These are phyloP conservation scores for Cliona cf. orientalis DNA, from an alignment of 37 sponge, comb jelly and placozoan species.

Conservation along the genomic window DNA sequence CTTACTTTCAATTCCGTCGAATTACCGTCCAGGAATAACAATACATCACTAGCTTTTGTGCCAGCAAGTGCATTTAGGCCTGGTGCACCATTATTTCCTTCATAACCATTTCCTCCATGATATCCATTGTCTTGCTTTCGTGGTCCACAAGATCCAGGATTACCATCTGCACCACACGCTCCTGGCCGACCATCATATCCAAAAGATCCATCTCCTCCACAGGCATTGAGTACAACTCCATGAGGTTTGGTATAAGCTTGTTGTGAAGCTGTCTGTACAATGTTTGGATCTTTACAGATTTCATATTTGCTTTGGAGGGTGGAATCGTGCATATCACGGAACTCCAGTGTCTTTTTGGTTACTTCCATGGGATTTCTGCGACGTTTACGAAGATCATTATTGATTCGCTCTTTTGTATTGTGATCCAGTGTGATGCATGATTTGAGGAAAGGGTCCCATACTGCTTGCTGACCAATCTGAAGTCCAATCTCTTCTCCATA, in stretches of 20 bases:
- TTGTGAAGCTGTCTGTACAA: conserved; percentile 20
- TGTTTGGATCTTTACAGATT: conserved; percentile 9
- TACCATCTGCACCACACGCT: conserved; percentile 22
- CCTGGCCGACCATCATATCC: conserved; percentile 50
- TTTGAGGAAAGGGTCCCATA: conserved; percentile 55
- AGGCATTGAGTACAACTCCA: conserved; percentile 33
- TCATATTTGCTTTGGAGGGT: not conserved
- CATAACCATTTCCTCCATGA: conserved; percentile 48
- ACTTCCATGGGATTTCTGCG: not conserved
- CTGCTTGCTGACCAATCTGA: conserved; percentile 34
- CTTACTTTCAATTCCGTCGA: conserved; percentile 14
- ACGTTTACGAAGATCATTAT: conserved; percentile 30
- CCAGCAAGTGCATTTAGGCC: conserved; percentile 29
- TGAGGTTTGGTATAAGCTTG: conserved; percentile 50
- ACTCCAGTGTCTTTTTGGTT: not conserved
- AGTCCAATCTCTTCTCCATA: conserved; percentile 68
- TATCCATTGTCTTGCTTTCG: conserved; percentile 46
- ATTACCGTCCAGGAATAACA: conserved; percentile 28
- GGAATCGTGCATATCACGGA: conserved; percentile 20
- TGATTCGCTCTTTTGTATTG: conserved; percentile 3
- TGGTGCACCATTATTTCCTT: conserved; percentile 15
- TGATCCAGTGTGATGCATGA: conserved; percentile 52
- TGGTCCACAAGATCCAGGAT: not conserved
- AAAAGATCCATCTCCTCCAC: conserved; percentile 36
- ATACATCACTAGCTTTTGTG: conserved; percentile 66